Evolutionary conservation across 2,113 vertebrate genomes (phyloP).

Genomic region (Erythrocercus mccallii): DNA sequence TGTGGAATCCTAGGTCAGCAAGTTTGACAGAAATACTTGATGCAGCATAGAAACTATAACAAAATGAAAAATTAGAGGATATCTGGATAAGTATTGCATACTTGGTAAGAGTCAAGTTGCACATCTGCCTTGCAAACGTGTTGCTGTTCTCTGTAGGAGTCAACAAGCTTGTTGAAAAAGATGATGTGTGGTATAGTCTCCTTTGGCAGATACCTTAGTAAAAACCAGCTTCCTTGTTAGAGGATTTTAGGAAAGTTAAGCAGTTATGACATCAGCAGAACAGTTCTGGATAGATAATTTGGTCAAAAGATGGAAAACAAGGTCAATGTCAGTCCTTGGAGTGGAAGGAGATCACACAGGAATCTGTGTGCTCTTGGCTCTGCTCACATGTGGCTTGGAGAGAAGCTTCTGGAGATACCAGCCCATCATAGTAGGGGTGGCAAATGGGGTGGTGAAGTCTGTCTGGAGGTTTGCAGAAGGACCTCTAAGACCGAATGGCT

Average conservation of each 20-base stretch:
- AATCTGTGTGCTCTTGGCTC: not conserved
- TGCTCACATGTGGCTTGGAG: not conserved
- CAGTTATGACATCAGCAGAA: not conserved
- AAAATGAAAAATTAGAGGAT: not conserved
- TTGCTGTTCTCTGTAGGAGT: not conserved
- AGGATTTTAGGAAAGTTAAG: not conserved
- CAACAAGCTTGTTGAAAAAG: not conserved
- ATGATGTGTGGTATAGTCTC: not conserved
- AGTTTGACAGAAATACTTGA: not conserved
- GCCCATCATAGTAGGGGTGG: not conserved
- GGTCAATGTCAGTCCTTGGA: not conserved
- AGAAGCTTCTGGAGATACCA: not conserved
- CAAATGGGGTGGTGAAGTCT: not conserved
- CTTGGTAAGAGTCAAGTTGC: not conserved
- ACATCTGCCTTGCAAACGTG: not conserved
- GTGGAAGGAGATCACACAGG: not conserved
- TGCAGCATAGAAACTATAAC: not conserved
- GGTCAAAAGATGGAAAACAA: not conserved
- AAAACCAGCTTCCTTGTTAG: not conserved
- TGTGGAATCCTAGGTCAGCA: not conserved
- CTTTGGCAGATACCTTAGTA: not conserved
- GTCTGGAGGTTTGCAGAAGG: not conserved
- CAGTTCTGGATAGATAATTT: not conserved
- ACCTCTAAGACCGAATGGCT: not conserved
- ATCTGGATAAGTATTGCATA: not conserved